These are phyloP conservation scores for Tetranychus urticae DNA, from an alignment of 1,140 invertebrate species.

Conservation along the genomic window DNA sequence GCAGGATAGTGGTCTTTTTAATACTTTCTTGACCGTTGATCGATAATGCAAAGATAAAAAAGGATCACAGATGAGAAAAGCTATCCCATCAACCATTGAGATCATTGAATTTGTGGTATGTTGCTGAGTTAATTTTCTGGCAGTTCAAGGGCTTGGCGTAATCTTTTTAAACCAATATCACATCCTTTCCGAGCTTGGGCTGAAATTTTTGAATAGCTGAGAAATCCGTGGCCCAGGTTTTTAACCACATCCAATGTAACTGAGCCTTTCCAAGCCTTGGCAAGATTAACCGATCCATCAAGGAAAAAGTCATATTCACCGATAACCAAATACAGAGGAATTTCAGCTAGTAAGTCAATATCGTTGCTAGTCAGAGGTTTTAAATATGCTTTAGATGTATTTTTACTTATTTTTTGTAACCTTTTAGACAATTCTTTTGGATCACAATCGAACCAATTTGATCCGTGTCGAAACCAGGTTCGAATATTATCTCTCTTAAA, in stretches of 20 bases:
- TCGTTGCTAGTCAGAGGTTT: not conserved
- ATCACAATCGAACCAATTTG: not conserved
- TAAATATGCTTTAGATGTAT: not conserved
- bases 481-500: not conserved
- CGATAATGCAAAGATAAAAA: too few relatives aligned
- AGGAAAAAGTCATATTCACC: not conserved
- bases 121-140: too few relatives aligned
- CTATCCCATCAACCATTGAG: too few relatives aligned
- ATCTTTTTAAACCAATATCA: not conserved
- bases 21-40: too few relatives aligned
- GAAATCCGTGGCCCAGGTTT: not conserved
- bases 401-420: not conserved
- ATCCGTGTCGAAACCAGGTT: not conserved
- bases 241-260: not conserved
- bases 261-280: not conserved
- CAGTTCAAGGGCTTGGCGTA: not conserved
- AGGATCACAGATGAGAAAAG: too few relatives aligned
- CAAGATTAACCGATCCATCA: not conserved
- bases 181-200: not conserved
- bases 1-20: too few relatives aligned
- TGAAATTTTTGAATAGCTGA: not conserved
- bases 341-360: not conserved
- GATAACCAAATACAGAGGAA: not conserved
- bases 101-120: too few relatives aligned
- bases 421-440: not conserved